Evolutionary conservation across 2,888 invertebrate species (phyloP), one percentile per base, ranked within the genome.

Genomic region (Ectemnius cavifrons): DNA sequence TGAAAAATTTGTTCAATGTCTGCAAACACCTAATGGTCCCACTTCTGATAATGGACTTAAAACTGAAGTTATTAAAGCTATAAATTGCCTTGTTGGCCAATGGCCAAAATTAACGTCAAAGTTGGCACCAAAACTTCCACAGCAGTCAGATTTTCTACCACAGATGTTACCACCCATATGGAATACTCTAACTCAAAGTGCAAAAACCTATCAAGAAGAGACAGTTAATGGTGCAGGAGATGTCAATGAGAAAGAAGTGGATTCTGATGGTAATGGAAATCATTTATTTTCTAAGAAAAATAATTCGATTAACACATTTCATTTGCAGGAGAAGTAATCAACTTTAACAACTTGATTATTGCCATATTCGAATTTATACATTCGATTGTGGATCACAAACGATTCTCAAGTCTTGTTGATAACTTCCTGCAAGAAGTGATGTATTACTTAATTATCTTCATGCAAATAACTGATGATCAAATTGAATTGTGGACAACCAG

Each of bases 391-490:
- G 93, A 94, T 63, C 91, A 92, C 5, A 90, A 92, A 60, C 93
- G 92, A 81, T 93, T 94, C 77, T 91, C 93, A 8, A 90, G 91
- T 67, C 91, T 92, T 11, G 91, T 95, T 13, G 93, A 93, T 82
- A 93, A 93, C 83, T 93, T 94, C 0, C 87, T 94, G 63, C 92
- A 93, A 23, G 94, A 95, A 85, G 90, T 95, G 8, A 91, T 95
- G 71, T 95, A 94, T 84, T 94, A 94, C 75, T 91, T 94, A 61
- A 92, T 95, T 64, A 91, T 94, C 18, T 95, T 94, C 82, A 94
- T 94, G 92, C 94, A 95, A 91, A 94, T 95, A 69, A 94, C 94
- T 0, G 93, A 94, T 78, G 94, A 94, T 75, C 94, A 95, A 91
- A 92, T 93, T 56, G 92, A 93, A 74, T 87, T 92, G 52, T 95